A percentile compares a stretch with the other conserved stretches of the same genome.
Conservation (phyloP, 2,113 vertebrate genomes). For the Saccopteryx bilineata region DNA sequence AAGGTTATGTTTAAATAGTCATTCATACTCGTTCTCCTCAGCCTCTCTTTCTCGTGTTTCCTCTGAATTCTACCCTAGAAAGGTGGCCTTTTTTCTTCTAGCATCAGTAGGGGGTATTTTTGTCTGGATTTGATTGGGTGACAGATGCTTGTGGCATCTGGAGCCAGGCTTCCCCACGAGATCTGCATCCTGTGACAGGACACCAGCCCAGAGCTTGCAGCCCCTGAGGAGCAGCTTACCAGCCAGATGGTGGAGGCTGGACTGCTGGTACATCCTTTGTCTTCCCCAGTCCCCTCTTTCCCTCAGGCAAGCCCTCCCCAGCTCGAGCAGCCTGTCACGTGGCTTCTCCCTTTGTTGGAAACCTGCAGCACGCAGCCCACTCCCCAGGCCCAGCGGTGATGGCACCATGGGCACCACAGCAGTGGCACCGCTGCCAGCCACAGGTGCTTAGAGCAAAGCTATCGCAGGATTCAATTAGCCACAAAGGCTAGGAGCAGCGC, state of each 20-base stretch:
- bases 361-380: background rate
- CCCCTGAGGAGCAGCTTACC: background rate
- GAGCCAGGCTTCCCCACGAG: background rate
- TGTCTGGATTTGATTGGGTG: no score
- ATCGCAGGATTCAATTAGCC: constrained; percentile 67
- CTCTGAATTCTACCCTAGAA: constrained; percentile 38
- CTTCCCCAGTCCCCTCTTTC: background rate
- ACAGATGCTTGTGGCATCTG: background rate
- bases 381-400: no score
- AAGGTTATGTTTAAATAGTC: no score
- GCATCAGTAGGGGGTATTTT: background rate
- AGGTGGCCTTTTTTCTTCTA: constrained; percentile 59
- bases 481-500: background rate
- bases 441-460: background rate
- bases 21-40: background rate
- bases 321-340: background rate
- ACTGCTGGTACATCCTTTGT: background rate
- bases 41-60: background rate
- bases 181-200: background rate
- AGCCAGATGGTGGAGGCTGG: background rate
- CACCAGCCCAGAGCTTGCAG: no score
- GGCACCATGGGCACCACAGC: no score
- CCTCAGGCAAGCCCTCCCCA: background rate
- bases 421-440: background rate
- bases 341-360: background rate